Base-by-base conservation (phyloP, 2,797 vertebrate genomes). In the Sebastes vulpes region DNA sequence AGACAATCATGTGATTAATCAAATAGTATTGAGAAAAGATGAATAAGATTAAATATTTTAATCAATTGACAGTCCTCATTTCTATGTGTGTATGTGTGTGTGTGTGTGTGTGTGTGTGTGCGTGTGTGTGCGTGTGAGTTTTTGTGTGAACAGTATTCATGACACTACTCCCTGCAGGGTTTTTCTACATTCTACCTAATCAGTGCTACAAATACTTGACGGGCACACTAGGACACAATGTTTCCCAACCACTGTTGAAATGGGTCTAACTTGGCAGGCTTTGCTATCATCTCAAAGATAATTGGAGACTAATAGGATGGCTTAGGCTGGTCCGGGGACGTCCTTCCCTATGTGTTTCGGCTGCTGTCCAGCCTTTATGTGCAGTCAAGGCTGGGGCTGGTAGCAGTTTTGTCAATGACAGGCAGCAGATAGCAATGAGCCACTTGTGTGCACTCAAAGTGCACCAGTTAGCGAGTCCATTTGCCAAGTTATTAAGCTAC, bases 401-500 rank as follows among this genome's bases (percentile, higher is more conserved):
- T 84, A 64, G 84, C 87, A 79, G 75, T 90, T 93, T 92, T 91
- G 89, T 94, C 92, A 93, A 88, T 92, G 92, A 90, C 92, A 91
- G 71, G 79, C 85, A 88, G 83, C 91, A 88, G 88, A 91, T 83
- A 92, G 88, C 87, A 92, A 92, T 88, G 90, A 86, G 79, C 84
- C 92, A 93, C 88, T 94, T 81, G 87, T 91, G 90, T 89, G 90
- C 79, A 72, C 86, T 87, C 88, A 92, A 91, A 93, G 92, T 92
- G 93, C 91, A 89, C 84, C 89, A 91, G 93, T 94, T 95, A 94
- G 90, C 38, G 87, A 94, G 90, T 91, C 91, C 89, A 93, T 94
- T 92, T 93, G 90, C 89, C 88, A 93, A 94, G 89, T 93, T 95
- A 93, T 94, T 93, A 93, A 94, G 90, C 92, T 89, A 92, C 85